Base-by-base conservation (phyloP, 2,113 vertebrate genomes). In the Cyanoliseus patagonus region DNA sequence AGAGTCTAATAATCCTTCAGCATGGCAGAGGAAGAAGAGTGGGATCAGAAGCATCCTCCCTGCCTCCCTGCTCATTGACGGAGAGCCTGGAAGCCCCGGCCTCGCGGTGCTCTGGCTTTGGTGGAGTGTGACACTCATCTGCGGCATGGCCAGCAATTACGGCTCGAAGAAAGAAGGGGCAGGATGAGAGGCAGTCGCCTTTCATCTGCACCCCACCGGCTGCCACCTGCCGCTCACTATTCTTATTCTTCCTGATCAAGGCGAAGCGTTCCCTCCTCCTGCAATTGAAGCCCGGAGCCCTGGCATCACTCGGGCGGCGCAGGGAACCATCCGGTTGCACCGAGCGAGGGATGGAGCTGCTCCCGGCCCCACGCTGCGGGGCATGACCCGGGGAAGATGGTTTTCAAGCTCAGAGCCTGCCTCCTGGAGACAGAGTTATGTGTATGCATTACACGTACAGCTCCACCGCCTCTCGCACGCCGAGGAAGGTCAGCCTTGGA, bases 241-340 rank as follows among this genome's bases (percentile, higher is more conserved):
- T 97, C 96, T 96, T 94, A 52, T 70, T 92, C 66, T 66, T 97
- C 86, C 77, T 77, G 52, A 97, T 95, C 96, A 94, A 97, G 95
- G 92, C 8, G 5, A 68, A 66, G 55, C 39, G 4, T 51, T 96
- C 75, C 76, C 91, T 95, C 87, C 76, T 90, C 59, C 88, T 55
- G 77, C 92, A 6, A 68, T 91, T 88, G 95, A 95, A 94, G 88
- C 79, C 76, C 6, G 1, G 78, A 80, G 94, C 81, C 61, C 62
- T 13, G 51, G 15, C 70, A 27, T 3, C 2, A n/a, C 47, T 2
- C 2, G 72, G 91, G 83, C n/a, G 10, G 80, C 3, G 3, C 22
- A 9, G 51, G 79, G 91, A 88, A 42, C 85, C 19, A 6, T 11
- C 66, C 8, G 47, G 57, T 66, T 2, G 49, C 4, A 33, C 74